Evolutionary conservation across 2,797 vertebrate genomes (phyloP).

Genomic region (Takifugu rubripes): DNA sequence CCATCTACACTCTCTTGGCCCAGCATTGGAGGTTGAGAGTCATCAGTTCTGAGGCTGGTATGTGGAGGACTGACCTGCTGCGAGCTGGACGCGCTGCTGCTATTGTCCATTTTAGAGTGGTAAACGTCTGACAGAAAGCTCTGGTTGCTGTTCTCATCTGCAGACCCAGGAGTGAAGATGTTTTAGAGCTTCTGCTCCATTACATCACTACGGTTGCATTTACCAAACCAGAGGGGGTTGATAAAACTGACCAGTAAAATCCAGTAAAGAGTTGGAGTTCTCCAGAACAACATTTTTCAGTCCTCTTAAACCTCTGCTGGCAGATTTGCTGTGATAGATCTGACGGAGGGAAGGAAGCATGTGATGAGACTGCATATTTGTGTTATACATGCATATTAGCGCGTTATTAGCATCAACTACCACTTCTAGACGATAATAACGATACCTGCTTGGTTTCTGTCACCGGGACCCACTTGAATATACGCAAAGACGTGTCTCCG

Average conservation of each 20-base stretch:
- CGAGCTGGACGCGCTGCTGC: conserved; percentile 94
- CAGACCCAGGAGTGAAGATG: conserved; percentile 20
- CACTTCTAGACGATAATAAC: too few relatives aligned
- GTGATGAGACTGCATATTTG: background rate
- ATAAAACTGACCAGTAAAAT: conserved; percentile 88
- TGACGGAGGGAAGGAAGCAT: conserved; percentile 46
- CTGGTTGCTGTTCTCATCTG: conserved; percentile 99
- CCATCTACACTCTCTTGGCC: conserved; percentile 95
- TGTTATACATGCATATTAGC: too few relatives aligned
- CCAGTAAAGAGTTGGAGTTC: conserved; percentile 88
- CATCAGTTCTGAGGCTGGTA: conserved; percentile 86
- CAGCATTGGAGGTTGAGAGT: conserved; percentile 94
- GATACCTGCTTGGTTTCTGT: conserved; percentile 92
- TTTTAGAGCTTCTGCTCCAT: background rate
- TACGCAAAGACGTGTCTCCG: conserved; percentile 93
- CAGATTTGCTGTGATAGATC: conserved; percentile 92
- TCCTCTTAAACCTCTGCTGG: conserved; percentile 76
- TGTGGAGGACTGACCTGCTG: conserved; percentile 89
- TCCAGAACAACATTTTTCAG: conserved; percentile 86
- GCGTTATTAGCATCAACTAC: too few relatives aligned
- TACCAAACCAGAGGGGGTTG: too few relatives aligned
- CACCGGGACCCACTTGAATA: conserved; percentile 98
- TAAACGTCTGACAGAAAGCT: conserved; percentile 93
- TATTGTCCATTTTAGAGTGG: conserved; percentile 94
- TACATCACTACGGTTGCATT: background rate